Base-by-base conservation (phyloP, 2,113 vertebrate genomes). In the Puma concolor region DNA sequence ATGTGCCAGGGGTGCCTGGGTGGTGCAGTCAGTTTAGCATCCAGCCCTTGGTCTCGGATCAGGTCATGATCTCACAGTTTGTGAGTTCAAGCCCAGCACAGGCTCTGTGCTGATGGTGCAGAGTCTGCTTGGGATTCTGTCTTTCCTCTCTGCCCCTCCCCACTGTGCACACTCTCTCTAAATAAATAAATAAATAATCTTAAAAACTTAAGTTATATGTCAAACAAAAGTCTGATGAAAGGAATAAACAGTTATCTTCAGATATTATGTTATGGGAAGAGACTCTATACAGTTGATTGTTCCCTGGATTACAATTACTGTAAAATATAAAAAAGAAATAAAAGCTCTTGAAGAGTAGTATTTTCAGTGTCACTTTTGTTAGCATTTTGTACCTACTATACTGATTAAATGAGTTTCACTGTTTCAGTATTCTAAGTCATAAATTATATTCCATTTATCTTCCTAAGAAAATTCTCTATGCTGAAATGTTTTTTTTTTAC, bases 401-500 rank as follows among this genome's bases (percentile, higher is more conserved):
- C 16, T 84, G 25, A 86, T 33, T 72, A 79, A 96, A 85, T 60
- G 60, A 41, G 63, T 27, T 72, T 16, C 4, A 16, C 1, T 36
- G 4, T 87, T 88, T 95, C 86, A 67, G 44, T 60, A 77, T 91
- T 94, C 63, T 71, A 64, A 93, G 44, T 63, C 84, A 50, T n/a
- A 86, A 54, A 41, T 81, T 63, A 91, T 80, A 48, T 33, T 82
- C 72, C 76, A 86, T 67, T 72, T 95, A 79, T 94, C 80, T 82
- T 66, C 15, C 41, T 82, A 72, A 91, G 19, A 93, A 95, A 77
- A 91, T 71, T 33, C 36, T 84, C 36, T 95, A 7, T 48, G 52
- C 25, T 27, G 94, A 94, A 66, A 48, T 77, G 74, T 17, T 85
- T 3, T 23, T 36, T 44, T 66, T 96, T 92, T 64, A 72, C 52